Evolutionary conservation across 2,113 vertebrate genomes (phyloP).

Genomic region (Atherinomorus stipes): DNA sequence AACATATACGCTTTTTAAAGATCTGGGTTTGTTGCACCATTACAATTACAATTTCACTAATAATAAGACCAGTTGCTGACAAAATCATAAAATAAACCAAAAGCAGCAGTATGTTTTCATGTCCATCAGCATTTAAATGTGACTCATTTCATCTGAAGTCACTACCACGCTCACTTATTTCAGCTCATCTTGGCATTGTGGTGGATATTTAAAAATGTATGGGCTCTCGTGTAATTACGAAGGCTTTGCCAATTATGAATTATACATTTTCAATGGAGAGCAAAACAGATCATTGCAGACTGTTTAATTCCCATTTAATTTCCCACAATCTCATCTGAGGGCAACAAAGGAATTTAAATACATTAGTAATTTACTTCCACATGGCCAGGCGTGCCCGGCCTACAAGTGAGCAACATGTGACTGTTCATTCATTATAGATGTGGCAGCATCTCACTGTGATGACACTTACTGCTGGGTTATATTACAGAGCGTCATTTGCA

Average conservation of each 20-base stretch:
- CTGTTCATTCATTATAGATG: conserved; percentile 26
- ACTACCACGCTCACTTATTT: conserved; percentile 35
- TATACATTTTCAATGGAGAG: conserved; percentile 69
- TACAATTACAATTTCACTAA: conserved; percentile 2
- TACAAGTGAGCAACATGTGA: conserved; percentile 24
- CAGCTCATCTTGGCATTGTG: conserved; percentile 53
- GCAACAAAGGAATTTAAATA: conserved; percentile 16
- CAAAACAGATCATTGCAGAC: conserved; percentile 56
- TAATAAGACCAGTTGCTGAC: background rate
- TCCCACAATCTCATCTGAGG: conserved; percentile 1
- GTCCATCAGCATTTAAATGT: conserved; percentile 29
- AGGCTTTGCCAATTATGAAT: conserved; percentile 54
- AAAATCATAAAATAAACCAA: background rate
- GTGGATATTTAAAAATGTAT: conserved; percentile 72
- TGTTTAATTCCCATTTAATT: conserved; percentile 68
- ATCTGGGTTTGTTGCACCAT: background rate
- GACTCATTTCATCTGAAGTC: conserved; percentile 48
- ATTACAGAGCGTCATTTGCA: conserved; percentile 41
- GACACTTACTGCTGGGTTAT: conserved; percentile 28
- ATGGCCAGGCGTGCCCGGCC: conserved; percentile 12
- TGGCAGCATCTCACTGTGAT: conserved; percentile 39
- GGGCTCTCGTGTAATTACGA: conserved; percentile 56
- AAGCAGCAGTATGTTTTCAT: conserved; percentile 1
- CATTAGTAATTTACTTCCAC: conserved; percentile 16
- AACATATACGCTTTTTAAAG: background rate